phyloP scores from a whole-genome alignment of 1,140 invertebrate species.

The Rhyzopertha dominica region DNA sequence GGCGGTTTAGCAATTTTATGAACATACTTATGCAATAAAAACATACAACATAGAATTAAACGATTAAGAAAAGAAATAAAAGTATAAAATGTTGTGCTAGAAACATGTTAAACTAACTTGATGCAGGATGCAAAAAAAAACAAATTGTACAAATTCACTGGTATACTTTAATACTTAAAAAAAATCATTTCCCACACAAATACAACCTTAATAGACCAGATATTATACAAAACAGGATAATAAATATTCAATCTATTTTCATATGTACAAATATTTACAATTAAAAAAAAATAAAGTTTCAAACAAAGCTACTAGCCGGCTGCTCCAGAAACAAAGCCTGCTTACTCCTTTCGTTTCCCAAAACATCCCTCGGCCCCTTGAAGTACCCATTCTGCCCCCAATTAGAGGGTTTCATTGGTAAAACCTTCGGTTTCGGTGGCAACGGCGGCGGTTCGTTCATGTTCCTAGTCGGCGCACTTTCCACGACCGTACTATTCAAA shows the following conservation, averaged over 20 bases:
- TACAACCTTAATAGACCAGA: too few relatives aligned
- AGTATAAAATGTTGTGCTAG: too few relatives aligned
- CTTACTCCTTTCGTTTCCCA: conserved; percentile 29
- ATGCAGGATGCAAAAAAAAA: too few relatives aligned
- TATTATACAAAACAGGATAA: too few relatives aligned
- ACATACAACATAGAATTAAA: too few relatives aligned
- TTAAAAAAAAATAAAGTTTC: conserved; percentile 19
- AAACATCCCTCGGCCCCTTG: conserved; percentile 30
- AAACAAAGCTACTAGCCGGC: conserved; percentile 60
- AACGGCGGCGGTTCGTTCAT: conserved; percentile 48
- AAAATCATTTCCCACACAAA: too few relatives aligned
- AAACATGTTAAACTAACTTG: too few relatives aligned
- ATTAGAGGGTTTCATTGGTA: conserved; percentile 54
- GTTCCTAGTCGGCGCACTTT: conserved; percentile 25
- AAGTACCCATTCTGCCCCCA: conserved; percentile 47
- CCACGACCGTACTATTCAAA: conserved; percentile 33
- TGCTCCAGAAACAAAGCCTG: conserved; percentile 54
- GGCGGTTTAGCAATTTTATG: too few relatives aligned
- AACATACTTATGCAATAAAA: too few relatives aligned
- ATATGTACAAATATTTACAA: background rate
- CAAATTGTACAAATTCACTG: too few relatives aligned
- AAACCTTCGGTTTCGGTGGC: conserved; percentile 55
- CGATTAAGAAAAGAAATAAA: too few relatives aligned
- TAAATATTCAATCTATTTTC: background rate
- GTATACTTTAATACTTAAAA: too few relatives aligned